phyloP scores from a whole-genome alignment of 2,113 vertebrate genomes.

The Pycnonotus jocosus region DNA sequence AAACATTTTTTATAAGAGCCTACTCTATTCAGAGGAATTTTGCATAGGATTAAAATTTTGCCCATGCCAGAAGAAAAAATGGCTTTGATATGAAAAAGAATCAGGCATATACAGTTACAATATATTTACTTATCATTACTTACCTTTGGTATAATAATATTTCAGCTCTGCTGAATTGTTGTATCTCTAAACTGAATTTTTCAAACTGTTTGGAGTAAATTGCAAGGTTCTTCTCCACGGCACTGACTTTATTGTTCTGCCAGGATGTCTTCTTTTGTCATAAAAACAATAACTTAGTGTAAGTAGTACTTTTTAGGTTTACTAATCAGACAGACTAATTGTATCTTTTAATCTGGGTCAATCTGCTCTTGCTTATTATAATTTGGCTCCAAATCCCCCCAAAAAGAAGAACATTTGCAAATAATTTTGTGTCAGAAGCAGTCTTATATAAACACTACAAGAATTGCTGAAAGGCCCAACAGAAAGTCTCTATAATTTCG shows the following conservation, averaged over 20 bases:
- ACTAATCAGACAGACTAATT: conserved; percentile 81
- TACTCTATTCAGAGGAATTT: background rate
- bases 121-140: background rate
- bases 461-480: background rate
- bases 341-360: conserved; percentile 85
- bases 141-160: background rate
- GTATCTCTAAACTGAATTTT: background rate
- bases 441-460: conserved; percentile 53
- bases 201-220: conserved; percentile 63
- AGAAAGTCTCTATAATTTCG: conserved; percentile 2
- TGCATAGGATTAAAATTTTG: background rate
- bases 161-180: background rate
- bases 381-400: conserved; percentile 65
- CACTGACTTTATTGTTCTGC: conserved; percentile 72
- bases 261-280: conserved; percentile 74
- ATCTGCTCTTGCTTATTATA: conserved; percentile 79
- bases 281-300: conserved; percentile 77
- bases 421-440: conserved; percentile 68
- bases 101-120: background rate
- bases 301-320: conserved; percentile 80
- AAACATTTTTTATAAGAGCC: background rate
- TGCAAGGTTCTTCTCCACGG: conserved; percentile 67
- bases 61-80: background rate
- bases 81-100: background rate
- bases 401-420: conserved; percentile 67